Base-by-base conservation (phyloP, 2,888 invertebrate species). In the Pteria penguin region DNA sequence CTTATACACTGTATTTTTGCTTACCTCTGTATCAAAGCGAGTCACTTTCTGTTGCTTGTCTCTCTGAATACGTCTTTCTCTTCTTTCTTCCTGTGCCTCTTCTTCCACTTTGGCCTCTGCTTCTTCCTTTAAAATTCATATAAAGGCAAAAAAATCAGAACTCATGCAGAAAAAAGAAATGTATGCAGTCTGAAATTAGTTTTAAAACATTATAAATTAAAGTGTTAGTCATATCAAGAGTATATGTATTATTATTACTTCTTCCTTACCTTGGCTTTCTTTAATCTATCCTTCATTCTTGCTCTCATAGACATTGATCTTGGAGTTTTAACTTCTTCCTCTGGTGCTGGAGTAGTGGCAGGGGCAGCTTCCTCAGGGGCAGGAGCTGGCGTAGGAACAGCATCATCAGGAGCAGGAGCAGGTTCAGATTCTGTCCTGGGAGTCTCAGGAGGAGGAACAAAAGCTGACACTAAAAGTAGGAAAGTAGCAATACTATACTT, bases 261-360 rank as follows among this genome's bases (percentile, higher is more conserved):
- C n/a, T n/a, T n/a, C 4, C 61, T 58, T 60, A 87, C 88, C 86
- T 88, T 88, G 27, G 88, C 88, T 79, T 88, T 88, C 55, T 82
- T 77, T 18, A 88, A 63, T 70, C 86, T 75, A 55, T 74, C 82
- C 36, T 81, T 86, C 84, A 88, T 84, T 62, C 82, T 85, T 55
- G 79, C 81, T 62, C 84, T 81, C 24, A 88, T 81, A 22, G 86
- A 84, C 4, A 79, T 82, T 55, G 81, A 81, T 31, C 82, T 75
- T 1, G 83, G 80, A 18, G 83, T 81, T 24, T 72, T 75, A 32
- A 74, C 63, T 5, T 72, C 73, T 27, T 70, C 63, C 11, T 70
- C 62, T 67, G 76, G 52, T n/a, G 76, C 26, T 3, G 72, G 65
- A 2, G 45, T 45, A 18, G 45, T 45, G 0, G n/a, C n/a, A 14